These are phyloP conservation scores for Drosophila burlai DNA, from an alignment of 1,140 invertebrate genomes.

Conservation along the genomic window DNA sequence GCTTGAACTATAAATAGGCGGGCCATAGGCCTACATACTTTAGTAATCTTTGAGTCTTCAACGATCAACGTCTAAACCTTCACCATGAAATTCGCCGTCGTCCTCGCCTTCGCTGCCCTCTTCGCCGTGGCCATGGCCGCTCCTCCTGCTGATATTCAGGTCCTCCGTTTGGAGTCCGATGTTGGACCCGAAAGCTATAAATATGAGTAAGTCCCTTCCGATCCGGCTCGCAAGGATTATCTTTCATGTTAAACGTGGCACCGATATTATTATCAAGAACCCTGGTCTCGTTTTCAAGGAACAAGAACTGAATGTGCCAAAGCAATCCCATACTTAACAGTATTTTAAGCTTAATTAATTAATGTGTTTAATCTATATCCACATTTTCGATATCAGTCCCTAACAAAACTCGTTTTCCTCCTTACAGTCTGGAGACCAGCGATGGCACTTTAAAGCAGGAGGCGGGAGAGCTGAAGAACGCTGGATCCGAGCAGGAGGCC, in stretches of 20 bases:
- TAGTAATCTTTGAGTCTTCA: slow-evolving; percentile 42
- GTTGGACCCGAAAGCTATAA: slow-evolving; percentile 62
- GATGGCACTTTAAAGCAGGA: slow-evolving; percentile 87
- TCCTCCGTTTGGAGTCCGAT: slow-evolving; percentile 54
- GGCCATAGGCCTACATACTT: slow-evolving; percentile 1
- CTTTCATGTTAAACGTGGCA: neutral
- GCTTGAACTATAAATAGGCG: slow-evolving; percentile 12
- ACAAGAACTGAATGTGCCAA: too few relatives aligned
- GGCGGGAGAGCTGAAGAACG: neutral
- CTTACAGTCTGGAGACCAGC: slow-evolving; percentile 87
- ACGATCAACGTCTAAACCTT: slow-evolving; percentile 22
- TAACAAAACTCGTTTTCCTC: neutral
- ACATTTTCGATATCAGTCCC: too few relatives aligned
- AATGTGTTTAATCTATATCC: too few relatives aligned
- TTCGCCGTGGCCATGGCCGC: slow-evolving; percentile 39
- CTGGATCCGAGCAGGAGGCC: slow-evolving; percentile 39
- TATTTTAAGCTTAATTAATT: too few relatives aligned
- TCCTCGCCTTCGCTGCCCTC: slow-evolving; percentile 44
- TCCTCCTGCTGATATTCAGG: fast-evolving
- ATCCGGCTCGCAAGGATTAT: neutral
- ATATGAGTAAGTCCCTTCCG: neutral
- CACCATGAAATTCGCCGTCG: slow-evolving; percentile 73
- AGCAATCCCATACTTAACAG: too few relatives aligned
- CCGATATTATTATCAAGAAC: neutral
- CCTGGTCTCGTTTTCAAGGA: neutral